Percentiles rank a stretch among this genome's conserved stretches.
Evolutionary conservation across 1,140 invertebrate genomes (phyloP).

Genomic region (Phocides pigmalion): DNA sequence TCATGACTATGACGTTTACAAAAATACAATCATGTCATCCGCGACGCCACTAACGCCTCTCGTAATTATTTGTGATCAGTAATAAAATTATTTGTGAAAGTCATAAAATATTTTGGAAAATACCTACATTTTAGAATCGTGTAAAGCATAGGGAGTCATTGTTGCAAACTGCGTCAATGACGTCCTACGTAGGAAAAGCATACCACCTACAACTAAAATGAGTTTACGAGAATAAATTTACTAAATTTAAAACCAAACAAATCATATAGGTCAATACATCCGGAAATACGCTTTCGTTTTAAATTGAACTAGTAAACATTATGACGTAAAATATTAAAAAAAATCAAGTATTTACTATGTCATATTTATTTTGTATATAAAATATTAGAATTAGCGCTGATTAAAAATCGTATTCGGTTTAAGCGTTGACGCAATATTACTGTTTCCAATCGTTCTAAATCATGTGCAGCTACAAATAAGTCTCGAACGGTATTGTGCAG

Average conservation of each 20-base stretch:
- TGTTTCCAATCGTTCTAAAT: slow-evolving; percentile 49
- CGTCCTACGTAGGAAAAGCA: slow-evolving; percentile 13
- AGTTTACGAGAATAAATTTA: slow-evolving; percentile 6
- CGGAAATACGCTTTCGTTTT: background rate
- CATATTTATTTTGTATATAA: too few relatives aligned
- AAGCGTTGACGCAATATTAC: slow-evolving; percentile 51
- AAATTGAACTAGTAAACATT: background rate
- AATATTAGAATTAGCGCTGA: background rate
- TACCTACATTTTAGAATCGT: slow-evolving; percentile 26
- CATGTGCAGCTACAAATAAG: slow-evolving; percentile 51
- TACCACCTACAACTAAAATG: background rate
- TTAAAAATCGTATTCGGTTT: slow-evolving; percentile 34
- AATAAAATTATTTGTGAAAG: background rate
- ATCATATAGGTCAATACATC: slow-evolving; percentile 7
- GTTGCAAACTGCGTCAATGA: slow-evolving; percentile 50
- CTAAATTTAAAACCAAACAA: background rate
- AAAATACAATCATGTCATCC: too few relatives aligned
- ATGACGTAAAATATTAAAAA: background rate
- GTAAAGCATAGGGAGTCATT: slow-evolving; percentile 39
- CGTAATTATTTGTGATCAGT: background rate
- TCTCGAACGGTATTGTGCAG: slow-evolving; percentile 56
- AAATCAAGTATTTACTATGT: too few relatives aligned
- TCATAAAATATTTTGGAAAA: background rate
- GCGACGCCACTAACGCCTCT: background rate
- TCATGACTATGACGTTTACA: background rate